Evolutionary conservation across 2,797 vertebrate species (phyloP).

Genomic region (Picus viridis): DNA sequence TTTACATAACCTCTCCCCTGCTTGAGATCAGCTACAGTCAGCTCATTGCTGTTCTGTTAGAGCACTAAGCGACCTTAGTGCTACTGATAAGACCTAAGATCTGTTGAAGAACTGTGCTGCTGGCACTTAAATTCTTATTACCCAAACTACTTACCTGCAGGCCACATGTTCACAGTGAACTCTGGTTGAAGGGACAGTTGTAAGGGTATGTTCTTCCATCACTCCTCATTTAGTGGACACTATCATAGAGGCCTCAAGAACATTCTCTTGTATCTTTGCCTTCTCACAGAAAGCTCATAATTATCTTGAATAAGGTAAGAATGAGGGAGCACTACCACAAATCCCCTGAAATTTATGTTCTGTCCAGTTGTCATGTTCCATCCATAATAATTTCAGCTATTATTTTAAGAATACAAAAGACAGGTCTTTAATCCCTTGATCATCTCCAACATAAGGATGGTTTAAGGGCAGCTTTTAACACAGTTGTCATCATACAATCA

Average conservation of each 20-base stretch:
- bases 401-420: background rate
- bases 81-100: background rate
- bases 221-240: background rate
- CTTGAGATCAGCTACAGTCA: constrained; percentile 11
- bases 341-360: background rate
- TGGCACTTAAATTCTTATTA: background rate
- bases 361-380: background rate
- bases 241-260: background rate
- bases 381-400: background rate
- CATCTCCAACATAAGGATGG: background rate
- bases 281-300: background rate
- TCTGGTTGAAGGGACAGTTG: background rate
- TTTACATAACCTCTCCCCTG: constrained; percentile 38
- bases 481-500: constrained; percentile 4
- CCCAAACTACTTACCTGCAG: background rate
- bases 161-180: background rate
- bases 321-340: background rate
- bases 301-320: background rate
- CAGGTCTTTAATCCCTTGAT: constrained; percentile 5
- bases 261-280: background rate
- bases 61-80: background rate
- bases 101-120: background rate
- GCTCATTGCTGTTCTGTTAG: constrained; percentile 7
- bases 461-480: background rate
- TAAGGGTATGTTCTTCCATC: background rate